A percentile compares a stretch with the other conserved stretches of the same genome.
Conservation (phyloP, 2,113 vertebrate species). For the Boulengerochromis microlepis region DNA sequence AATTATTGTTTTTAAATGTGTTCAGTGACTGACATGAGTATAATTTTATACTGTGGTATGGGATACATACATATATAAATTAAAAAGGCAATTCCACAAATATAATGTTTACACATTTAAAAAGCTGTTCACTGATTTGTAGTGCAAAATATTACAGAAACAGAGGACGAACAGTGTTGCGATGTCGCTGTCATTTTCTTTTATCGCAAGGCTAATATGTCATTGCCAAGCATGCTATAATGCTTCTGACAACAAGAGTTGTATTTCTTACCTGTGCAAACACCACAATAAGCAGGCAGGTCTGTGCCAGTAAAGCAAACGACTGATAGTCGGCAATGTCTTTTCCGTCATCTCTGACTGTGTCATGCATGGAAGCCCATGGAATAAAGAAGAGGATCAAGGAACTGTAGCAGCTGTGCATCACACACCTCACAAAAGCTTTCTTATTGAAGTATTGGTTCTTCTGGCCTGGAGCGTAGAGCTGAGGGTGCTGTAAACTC, state of each 20-base stretch:
- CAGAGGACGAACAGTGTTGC: not conserved
- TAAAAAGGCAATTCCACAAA: not conserved
- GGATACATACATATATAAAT: constrained; percentile 74
- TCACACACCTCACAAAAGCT: constrained; percentile 77
- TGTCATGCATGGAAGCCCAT: constrained; percentile 77
- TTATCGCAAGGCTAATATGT: not conserved
- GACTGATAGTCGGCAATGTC: constrained; percentile 90
- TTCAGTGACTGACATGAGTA: constrained; percentile 73
- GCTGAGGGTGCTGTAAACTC: constrained; percentile 85
- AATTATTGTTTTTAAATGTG: constrained; percentile 76
- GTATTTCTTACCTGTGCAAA: constrained; percentile 67
- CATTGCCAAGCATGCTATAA: not conserved
- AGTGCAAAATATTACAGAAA: not conserved
- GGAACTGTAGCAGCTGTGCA: constrained; percentile 90
- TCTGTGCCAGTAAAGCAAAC: constrained; percentile 86
- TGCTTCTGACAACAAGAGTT: not conserved
- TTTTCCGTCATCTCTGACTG: constrained; percentile 82
- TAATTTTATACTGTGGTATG: not conserved
- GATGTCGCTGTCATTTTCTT: not conserved
- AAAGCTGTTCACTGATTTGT: not conserved
- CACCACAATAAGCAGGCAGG: constrained; percentile 82
- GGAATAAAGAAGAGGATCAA: constrained; percentile 91
- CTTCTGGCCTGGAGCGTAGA: constrained; percentile 85
- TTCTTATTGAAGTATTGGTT: constrained; percentile 87
- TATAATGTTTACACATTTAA: not conserved